phyloP scores from a whole-genome alignment of 2,888 invertebrate genomes.

The Atethmia centrago region DNA sequence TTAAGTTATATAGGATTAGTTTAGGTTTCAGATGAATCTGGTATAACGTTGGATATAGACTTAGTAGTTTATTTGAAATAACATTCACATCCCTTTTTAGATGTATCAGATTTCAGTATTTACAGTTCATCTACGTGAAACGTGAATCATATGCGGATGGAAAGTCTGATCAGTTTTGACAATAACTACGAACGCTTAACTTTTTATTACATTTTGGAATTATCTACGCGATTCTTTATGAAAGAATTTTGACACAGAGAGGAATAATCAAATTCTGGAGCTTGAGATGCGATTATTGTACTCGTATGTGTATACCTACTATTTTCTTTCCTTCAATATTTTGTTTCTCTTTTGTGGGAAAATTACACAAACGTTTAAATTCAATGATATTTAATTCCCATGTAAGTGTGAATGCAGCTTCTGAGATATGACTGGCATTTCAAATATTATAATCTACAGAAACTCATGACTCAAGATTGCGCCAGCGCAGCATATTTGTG shows the following conservation, averaged over 20 bases:
- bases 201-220: not conserved
- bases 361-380: slow-evolving; percentile 4
- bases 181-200: slow-evolving; percentile 1
- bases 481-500: slow-evolving; percentile 46
- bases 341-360: slow-evolving; percentile 16
- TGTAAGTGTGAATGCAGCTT: not conserved
- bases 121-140: not conserved
- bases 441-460: slow-evolving; percentile 49
- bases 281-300: slow-evolving; percentile 7
- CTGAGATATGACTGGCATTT: slow-evolving; percentile 48
- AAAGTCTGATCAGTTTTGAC: not conserved
- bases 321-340: slow-evolving; percentile 13
- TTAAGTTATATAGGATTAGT: slow-evolving; percentile 45
- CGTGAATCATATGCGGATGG: not conserved
- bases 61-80: slow-evolving; percentile 17
- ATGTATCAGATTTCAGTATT: slow-evolving; percentile 1
- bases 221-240: not conserved
- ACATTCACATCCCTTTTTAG: not conserved
- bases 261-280: not conserved
- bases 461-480: slow-evolving; percentile 44
- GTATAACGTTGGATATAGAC: slow-evolving; percentile 18
- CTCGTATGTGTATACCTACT: too few species aligned
- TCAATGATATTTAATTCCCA: slow-evolving; percentile 16
- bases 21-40: slow-evolving; percentile 23
- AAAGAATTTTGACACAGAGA: not conserved